Percentiles rank a stretch among this genome's conserved stretches.
These are phyloP conservation scores for Podotricha telesiphe DNA, from an alignment of 2,888 invertebrate genomes.

Conservation along the genomic window DNA sequence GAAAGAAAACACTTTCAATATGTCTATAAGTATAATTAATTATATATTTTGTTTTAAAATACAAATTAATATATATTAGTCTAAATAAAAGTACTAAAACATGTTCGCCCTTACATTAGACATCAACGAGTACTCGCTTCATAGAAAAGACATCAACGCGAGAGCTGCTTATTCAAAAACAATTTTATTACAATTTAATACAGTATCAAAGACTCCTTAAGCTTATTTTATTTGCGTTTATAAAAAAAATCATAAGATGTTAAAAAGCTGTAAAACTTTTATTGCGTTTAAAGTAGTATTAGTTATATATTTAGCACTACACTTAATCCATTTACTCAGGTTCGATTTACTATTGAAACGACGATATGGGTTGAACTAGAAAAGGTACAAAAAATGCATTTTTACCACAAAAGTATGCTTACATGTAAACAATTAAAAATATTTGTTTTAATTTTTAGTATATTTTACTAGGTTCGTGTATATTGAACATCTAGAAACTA, in stretches of 20 bases:
- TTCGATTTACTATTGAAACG: not conserved
- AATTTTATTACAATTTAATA: constrained; percentile 4
- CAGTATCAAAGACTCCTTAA: not conserved
- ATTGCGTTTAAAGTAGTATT: not conserved
- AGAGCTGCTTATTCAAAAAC: not conserved
- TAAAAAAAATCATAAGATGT: not conserved
- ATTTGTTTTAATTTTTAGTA: too few relatives aligned
- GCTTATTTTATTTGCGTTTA: not conserved
- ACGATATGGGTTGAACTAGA: not conserved
- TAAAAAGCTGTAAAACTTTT: not conserved
- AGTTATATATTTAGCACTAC: not conserved
- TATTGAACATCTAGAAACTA: not conserved
- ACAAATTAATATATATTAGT: not conserved
- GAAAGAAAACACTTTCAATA: too few relatives aligned
- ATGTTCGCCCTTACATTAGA: constrained; percentile 19
- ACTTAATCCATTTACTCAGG: not conserved
- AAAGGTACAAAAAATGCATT: not conserved
- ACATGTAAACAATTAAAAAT: too few relatives aligned
- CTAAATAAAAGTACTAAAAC: not conserved
- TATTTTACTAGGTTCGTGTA: too few relatives aligned
- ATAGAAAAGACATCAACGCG: constrained; percentile 26
- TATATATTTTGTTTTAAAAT: not conserved
- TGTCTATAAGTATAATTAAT: too few relatives aligned
- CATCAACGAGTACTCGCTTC: constrained; percentile 14
- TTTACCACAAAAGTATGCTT: too few relatives aligned